Base-by-base conservation (phyloP, 1,140 invertebrate species). In the Drosophila orena region DNA sequence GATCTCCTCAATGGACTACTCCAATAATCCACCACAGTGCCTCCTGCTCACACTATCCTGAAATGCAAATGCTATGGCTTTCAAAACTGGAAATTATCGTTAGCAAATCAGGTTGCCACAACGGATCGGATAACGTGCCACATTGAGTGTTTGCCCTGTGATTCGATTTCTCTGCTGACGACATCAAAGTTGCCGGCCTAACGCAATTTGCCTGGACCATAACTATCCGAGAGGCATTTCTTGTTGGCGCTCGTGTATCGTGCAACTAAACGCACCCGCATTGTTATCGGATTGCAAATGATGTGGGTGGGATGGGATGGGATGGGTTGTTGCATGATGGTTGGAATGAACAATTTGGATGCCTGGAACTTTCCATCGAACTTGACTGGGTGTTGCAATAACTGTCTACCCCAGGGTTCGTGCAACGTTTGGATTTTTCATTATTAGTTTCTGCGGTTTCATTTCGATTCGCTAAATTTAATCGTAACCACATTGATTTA, bases 391-490 rank as follows among this genome's bases (percentile, higher is more conserved):
- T 12, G 53, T 34, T 43, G 34, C 35, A 30, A 34, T 43, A 15
- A 20, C 17, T 30, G 20, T 4, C n/a, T 12, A 2, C 22, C 40
- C 15, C 6, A 17, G 37, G 22, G 4, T 24, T 30, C 43, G 17
- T 61, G 30, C 15, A 15, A 27, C n/a, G 56, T 69, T 79, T 49
- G 65, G 47, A 49, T 65, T 80, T 80, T 43, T 74, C 72, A 81
- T 80, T 80, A 64, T 81, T 85, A 79, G 85, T 85, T 88, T 86
- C 77, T 86, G 83, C 66, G 83, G 80, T 86, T 78, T 40, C 5
- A 76, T 59, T 68, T 64, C 60, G 62, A 78, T 78, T 46, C 69
- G 22, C 6, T 57, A 49, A 70, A 52, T 77, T 68, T 44, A 64
- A 77, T 77, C 54, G 43, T 49, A 68, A 71, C 52, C 61, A 12